Conservation (phyloP, 2,113 vertebrate genomes). For the Hemiscyllium ocellatum region DNA sequence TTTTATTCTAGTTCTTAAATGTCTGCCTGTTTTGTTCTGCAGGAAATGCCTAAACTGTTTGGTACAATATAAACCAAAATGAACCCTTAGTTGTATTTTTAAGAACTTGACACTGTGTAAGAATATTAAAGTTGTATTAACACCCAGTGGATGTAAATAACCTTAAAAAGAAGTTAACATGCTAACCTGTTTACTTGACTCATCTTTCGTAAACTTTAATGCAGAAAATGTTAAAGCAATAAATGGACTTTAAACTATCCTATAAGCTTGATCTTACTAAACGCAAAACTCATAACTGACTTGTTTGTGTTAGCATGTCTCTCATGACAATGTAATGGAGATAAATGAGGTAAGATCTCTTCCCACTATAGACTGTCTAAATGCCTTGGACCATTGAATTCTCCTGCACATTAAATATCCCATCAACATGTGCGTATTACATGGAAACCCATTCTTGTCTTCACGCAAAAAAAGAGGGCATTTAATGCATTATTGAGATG, state of each 20-base stretch:
- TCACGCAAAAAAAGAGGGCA: conserved; percentile 72
- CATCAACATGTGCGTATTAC: conserved; percentile 75
- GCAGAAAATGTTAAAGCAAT: conserved; percentile 87
- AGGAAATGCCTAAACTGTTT: conserved; percentile 81
- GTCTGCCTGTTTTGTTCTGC: conserved; percentile 77
- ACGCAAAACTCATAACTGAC: conserved; percentile 84
- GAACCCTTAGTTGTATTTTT: conserved; percentile 73
- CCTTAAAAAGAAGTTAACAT: conserved; percentile 72
- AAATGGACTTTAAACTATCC: conserved; percentile 89
- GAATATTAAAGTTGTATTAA: conserved; percentile 79
- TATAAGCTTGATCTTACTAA: conserved; percentile 93
- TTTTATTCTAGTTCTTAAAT: conserved; percentile 79
- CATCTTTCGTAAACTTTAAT: conserved; percentile 81
- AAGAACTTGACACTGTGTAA: conserved; percentile 75
- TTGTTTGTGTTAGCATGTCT: conserved; percentile 88
- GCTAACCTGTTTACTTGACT: conserved; percentile 80
- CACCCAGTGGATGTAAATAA: conserved; percentile 84
- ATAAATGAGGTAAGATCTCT: conserved; percentile 96
- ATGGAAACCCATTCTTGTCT: conserved; percentile 78
- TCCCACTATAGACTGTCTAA: conserved; percentile 78
- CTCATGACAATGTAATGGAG: conserved; percentile 90
- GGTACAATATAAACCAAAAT: conserved; percentile 70
- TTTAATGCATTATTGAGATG: conserved; percentile 71
- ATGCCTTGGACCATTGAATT: conserved; percentile 72
- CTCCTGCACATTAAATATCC: conserved; percentile 73